Percentiles rank a stretch among this genome's conserved stretches.
phyloP scores from a whole-genome alignment of 2,888 invertebrate genomes.

The Hylaea fasciaria region DNA sequence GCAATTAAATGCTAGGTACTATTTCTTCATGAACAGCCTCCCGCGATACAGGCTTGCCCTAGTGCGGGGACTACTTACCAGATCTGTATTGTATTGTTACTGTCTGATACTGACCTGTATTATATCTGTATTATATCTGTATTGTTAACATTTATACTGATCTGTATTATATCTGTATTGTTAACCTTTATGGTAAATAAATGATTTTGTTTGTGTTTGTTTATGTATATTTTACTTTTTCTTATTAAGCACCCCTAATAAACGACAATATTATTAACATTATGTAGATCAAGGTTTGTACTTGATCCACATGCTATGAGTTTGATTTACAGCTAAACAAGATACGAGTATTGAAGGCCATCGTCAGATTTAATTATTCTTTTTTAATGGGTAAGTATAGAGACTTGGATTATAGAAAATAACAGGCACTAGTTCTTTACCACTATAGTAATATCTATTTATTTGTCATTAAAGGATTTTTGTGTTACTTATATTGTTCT shows the following conservation, averaged over 20 bases:
- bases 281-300: slow-evolving; percentile 34
- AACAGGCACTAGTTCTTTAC: too few species aligned
- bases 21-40: neutral
- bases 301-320: slow-evolving; percentile 32
- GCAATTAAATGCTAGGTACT: neutral
- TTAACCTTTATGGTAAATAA: too few species aligned
- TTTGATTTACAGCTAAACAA: slow-evolving; percentile 14
- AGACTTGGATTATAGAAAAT: neutral
- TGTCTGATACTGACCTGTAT: too few species aligned
- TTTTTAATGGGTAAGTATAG: neutral
- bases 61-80: too few species aligned
- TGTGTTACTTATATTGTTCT: neutral
- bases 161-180: too few species aligned
- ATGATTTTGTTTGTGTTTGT: too few species aligned
- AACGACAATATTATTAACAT: slow-evolving; percentile 3
- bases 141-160: too few species aligned
- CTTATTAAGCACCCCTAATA: slow-evolving; percentile 4
- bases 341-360: slow-evolving; percentile 9
- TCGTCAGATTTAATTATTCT: neutral
- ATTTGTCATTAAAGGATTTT: too few species aligned
- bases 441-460: too few species aligned
- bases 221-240: slow-evolving; percentile 2
- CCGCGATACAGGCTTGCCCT: too few species aligned
- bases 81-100: too few species aligned
- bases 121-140: too few species aligned